Percentiles rank a stretch among this genome's conserved stretches.
Conservation (phyloP, 1,140 invertebrate species). For the Drosophila kikkawai region DNA sequence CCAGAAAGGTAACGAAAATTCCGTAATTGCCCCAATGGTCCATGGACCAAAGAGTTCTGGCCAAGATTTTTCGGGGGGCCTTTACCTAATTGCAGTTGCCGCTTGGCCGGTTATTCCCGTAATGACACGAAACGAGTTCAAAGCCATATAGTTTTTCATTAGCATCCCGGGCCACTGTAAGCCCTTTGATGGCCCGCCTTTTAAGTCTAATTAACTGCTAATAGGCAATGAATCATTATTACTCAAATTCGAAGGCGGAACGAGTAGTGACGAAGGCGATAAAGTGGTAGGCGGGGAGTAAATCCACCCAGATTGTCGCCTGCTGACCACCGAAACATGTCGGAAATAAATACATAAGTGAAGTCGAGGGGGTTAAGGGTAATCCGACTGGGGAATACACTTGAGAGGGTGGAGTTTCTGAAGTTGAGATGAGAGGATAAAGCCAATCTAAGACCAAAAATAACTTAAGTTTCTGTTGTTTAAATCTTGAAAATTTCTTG, state of each 20-base stretch:
- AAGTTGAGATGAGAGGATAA: not conserved
- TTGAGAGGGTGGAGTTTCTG: not conserved
- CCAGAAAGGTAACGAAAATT: not conserved
- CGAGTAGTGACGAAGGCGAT: constrained; percentile 15
- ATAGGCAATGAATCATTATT: constrained; percentile 83
- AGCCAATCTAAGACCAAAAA: not conserved
- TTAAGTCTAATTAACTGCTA: constrained; percentile 83
- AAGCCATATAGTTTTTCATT: constrained; percentile 79
- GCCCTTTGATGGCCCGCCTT: constrained; percentile 74
- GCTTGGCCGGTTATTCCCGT: constrained; percentile 58
- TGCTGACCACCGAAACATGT: constrained; percentile 43
- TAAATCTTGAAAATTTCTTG: not conserved
- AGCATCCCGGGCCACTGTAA: constrained; percentile 50
- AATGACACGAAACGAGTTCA: constrained; percentile 77
- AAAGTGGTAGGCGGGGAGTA: constrained; percentile 11
- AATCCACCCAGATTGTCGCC: constrained; percentile 12
- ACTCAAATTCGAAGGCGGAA: constrained; percentile 72
- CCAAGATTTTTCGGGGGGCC: constrained; percentile 32
- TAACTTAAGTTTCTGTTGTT: not conserved
- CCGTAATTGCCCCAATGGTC: constrained; percentile 62
- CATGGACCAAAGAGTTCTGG: constrained; percentile 39
- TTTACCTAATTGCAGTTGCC: constrained; percentile 70
- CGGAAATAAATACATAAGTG: constrained; percentile 63
- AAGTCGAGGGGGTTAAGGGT: not conserved
- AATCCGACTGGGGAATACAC: constrained; percentile 23